Percentiles rank a stretch among this genome's conserved stretches.
Conservation (phyloP, 2,113 vertebrate genomes). For the Saguinus midas region DNA sequence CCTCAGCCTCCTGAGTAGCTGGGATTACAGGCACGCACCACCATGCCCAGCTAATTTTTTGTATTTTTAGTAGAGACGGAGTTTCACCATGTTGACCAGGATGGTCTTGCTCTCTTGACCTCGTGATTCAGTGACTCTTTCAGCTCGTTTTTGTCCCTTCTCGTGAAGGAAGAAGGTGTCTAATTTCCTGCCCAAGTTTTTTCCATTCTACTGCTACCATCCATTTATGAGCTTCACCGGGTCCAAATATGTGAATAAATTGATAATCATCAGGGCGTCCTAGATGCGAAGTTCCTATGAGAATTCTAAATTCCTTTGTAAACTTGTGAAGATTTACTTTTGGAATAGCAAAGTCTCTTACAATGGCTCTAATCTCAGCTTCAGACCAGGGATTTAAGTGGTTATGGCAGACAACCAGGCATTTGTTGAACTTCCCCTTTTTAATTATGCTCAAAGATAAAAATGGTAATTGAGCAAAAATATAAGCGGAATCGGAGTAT, state of each 20-base stretch:
- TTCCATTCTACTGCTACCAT: not conserved
- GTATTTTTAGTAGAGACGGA: no score
- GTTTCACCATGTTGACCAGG: no score
- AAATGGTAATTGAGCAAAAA: not conserved
- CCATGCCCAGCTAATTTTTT: no score
- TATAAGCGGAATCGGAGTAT: not conserved
- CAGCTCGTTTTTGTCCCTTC: not conserved
- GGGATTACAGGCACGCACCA: no score
- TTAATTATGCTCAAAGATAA: not conserved
- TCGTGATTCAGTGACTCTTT: not conserved
- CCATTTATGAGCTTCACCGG: not conserved
- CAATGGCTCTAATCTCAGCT: not conserved
- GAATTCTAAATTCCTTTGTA: not conserved
- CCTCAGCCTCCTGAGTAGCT: no score
- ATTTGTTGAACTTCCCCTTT: not conserved
- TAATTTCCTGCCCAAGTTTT: not conserved
- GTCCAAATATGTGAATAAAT: not conserved
- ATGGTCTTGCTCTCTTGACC: no score
- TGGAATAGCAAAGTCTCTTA: not conserved
- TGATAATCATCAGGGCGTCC: not conserved
- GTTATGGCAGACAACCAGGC: not conserved
- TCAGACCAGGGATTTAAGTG: not conserved
- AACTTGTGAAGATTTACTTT: not conserved
- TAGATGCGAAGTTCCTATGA: not conserved
- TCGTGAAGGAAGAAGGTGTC: not conserved